A percentile compares a stretch with the other conserved stretches of the same genome.
These are phyloP conservation scores for Thunnus albacares DNA, from an alignment of 2,797 vertebrate genomes.

Conservation along the genomic window DNA sequence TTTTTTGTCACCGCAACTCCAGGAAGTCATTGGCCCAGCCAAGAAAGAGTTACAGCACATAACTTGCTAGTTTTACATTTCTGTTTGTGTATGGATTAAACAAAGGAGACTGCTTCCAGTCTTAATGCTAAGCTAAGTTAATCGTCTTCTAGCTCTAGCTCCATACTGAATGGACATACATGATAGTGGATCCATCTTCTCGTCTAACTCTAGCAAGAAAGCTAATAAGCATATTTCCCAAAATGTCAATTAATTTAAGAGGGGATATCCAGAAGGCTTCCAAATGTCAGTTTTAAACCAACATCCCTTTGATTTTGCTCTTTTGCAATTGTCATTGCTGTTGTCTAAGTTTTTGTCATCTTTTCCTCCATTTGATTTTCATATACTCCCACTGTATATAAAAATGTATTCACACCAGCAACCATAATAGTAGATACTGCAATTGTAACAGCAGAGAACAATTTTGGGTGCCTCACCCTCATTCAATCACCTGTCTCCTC, in stretches of 20 bases:
- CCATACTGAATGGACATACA: too few relatives aligned
- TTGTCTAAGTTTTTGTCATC: neutral
- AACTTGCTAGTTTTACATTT: neutral
- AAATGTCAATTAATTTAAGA: neutral
- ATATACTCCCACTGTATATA: neutral
- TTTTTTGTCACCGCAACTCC: neutral
- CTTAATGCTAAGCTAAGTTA: too few relatives aligned
- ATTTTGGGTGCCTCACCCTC: neutral
- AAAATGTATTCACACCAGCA: neutral
- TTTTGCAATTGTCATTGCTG: neutral
- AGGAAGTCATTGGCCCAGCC: too few relatives aligned
- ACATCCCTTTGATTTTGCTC: neutral
- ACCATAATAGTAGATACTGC: neutral
- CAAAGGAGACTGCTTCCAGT: neutral
- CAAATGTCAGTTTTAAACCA: neutral
- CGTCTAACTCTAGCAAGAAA: neutral
- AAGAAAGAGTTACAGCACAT: neutral
- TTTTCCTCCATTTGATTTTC: neutral
- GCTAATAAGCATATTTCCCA: neutral
- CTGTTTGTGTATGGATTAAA: neutral
- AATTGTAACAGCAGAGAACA: neutral
- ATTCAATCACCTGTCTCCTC: conserved; percentile 10
- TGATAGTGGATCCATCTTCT: neutral
- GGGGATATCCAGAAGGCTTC: neutral
- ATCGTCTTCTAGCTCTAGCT: too few relatives aligned